Percentiles rank a stretch among this genome's conserved stretches.
Evolutionary conservation across 2,888 invertebrate genomes (phyloP).

Genomic region (Drosophila villosipedis): DNA sequence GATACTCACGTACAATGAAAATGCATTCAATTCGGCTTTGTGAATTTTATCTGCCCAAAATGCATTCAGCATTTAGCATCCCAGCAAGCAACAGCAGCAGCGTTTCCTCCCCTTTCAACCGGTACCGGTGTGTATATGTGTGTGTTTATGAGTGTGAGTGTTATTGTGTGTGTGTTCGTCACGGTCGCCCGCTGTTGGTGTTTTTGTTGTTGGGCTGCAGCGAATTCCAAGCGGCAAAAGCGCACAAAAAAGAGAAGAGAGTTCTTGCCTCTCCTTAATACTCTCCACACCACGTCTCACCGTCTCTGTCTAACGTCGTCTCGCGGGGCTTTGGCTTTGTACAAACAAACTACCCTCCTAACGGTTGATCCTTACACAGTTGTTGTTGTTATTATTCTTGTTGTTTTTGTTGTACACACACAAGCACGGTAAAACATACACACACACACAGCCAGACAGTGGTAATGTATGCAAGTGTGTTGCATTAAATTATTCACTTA

Average conservation of each 20-base stretch:
- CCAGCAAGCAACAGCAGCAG: conserved; percentile 44
- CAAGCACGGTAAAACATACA: conserved; percentile 46
- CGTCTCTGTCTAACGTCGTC: conserved; percentile 22
- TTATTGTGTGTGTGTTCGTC: conserved; percentile 14
- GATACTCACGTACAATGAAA: conserved; percentile 79
- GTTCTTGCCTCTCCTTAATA: conserved; percentile 25
- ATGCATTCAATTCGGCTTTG: conserved; percentile 34
- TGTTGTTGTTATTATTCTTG: conserved; percentile 46
- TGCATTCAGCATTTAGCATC: conserved; percentile 42
- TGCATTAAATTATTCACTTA: conserved; percentile 62
- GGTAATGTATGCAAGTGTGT: conserved; percentile 31
- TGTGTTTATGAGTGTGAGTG: conserved; percentile 1
- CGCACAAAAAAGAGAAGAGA: conserved; percentile 68
- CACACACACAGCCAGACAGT: conserved; percentile 53
- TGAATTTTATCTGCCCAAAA: conserved; percentile 54
- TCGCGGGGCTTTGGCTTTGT: conserved; percentile 52
- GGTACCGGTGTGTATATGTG: conserved; percentile 14
- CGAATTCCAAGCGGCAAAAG: conserved; percentile 81
- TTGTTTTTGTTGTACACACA: conserved; percentile 66
- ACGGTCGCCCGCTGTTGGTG: conserved; percentile 44
- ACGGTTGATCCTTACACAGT: conserved; percentile 68
- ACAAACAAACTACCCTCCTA: conserved; percentile 82
- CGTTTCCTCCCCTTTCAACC: conserved; percentile 70
- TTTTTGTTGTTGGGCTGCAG: conserved; percentile 55
- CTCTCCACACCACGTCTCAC: conserved; percentile 17